Conservation (phyloP, 2,888 invertebrate genomes). For the Meteorus cinctellus region DNA sequence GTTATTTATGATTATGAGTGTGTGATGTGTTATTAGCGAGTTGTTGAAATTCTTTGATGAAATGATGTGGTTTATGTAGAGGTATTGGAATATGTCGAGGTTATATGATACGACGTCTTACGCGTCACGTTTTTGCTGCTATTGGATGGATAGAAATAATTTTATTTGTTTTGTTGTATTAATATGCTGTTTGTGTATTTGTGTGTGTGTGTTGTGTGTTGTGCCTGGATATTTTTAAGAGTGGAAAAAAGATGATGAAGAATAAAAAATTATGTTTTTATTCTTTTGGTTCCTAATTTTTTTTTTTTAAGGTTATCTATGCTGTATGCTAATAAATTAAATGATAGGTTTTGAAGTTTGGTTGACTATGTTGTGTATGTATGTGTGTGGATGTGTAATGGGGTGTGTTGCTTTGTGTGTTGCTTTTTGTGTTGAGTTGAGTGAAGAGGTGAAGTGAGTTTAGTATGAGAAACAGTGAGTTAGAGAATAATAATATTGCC, state of each 20-base stretch:
- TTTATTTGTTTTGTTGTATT: too few relatives aligned
- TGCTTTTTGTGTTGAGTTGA: not conserved
- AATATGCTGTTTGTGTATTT: too few relatives aligned
- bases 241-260: too few relatives aligned
- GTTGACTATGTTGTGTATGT: not conserved
- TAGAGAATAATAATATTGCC: constrained; percentile 23
- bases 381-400: not conserved
- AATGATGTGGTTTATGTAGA: not conserved
- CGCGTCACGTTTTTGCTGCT: too few relatives aligned
- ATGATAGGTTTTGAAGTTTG: constrained; percentile 19
- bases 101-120: not conserved
- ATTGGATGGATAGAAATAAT: too few relatives aligned
- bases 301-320: not conserved
- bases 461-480: not conserved
- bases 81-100: constrained; percentile 1
- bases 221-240: too few relatives aligned
- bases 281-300: not conserved
- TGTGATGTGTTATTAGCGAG: not conserved
- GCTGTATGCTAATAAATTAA: constrained; percentile 17
- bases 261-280: too few relatives aligned
- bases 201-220: too few relatives aligned
- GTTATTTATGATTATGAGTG: not conserved
- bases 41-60: constrained; percentile 4
- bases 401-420: too few relatives aligned
- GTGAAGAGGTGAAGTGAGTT: not conserved